Evolutionary conservation across 2,888 invertebrate genomes (phyloP).

Genomic region (Cacoxenus indagator): DNA sequence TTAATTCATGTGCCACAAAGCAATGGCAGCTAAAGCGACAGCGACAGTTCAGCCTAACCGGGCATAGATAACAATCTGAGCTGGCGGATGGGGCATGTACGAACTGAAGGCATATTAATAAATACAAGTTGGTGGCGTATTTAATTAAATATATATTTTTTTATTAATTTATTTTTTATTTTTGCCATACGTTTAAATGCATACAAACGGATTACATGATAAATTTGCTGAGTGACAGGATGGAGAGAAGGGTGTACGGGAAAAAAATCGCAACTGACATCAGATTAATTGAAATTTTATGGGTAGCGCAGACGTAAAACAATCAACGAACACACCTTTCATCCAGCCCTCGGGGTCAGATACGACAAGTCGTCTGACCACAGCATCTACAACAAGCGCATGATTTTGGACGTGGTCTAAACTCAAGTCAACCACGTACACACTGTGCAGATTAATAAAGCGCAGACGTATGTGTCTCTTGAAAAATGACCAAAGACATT

Average conservation of each 20-base stretch:
- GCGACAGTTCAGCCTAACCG: constrained; percentile 25
- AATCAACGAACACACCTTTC: constrained; percentile 66
- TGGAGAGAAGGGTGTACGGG: not conserved
- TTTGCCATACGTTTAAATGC: not conserved
- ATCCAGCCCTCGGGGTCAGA: constrained; percentile 58
- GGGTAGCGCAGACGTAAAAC: constrained; percentile 63
- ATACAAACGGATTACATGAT: constrained; percentile 4
- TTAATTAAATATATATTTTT: constrained; percentile 8
- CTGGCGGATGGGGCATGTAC: constrained; percentile 35
- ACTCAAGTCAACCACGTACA: not conserved
- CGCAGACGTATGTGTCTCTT: constrained; percentile 28
- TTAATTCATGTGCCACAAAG: constrained; percentile 53
- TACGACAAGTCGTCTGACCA: constrained; percentile 31
- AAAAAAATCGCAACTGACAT: constrained; percentile 44
- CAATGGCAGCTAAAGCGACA: constrained; percentile 16
- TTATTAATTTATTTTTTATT: not conserved
- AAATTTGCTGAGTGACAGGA: not conserved
- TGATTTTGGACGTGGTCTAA: not conserved
- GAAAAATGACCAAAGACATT: constrained; percentile 35
- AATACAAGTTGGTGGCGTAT: constrained; percentile 17
- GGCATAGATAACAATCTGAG: constrained; percentile 45
- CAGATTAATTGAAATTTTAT: constrained; percentile 63
- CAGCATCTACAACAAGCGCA: not conserved
- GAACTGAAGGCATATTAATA: constrained; percentile 47
- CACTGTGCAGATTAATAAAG: not conserved